These are phyloP conservation scores for Astreopora myriophthalma DNA, from an alignment of 64 coral and sea anemone genomes.

Conservation along the genomic window DNA sequence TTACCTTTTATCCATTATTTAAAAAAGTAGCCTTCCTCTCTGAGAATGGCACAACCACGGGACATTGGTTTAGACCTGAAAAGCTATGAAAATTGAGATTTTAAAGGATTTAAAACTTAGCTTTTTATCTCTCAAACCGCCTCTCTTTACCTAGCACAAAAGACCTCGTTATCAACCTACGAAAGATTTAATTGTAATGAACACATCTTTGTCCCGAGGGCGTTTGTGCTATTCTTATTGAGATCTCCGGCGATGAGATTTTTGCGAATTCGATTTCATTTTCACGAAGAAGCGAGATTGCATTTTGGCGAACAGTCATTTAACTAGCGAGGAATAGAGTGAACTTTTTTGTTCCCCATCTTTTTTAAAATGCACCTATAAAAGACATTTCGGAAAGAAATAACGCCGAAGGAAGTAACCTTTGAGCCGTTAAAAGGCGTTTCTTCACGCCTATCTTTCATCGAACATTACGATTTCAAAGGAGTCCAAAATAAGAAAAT, in stretches of 20 bases:
- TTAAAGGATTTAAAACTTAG: not conserved
- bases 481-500: slow-evolving; percentile 12
- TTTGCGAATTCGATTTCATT: not conserved
- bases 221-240: slow-evolving; percentile 19
- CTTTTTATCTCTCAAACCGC: not conserved
- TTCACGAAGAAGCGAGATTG: not conserved
- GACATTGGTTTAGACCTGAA: not conserved
- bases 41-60: not conserved
- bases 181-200: slow-evolving; percentile 52
- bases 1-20: slow-evolving; percentile 8
- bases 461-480: slow-evolving; percentile 12
- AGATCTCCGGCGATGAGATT: not conserved
- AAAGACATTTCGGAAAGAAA: not conserved
- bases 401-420: not conserved
- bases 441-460: slow-evolving; percentile 18
- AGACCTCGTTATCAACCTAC: slow-evolving; percentile 22
- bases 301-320: not conserved
- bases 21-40: not conserved
- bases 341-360: not conserved
- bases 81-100: not conserved
- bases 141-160: not conserved
- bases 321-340: not conserved
- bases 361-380: not conserved
- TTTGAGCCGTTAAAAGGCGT: not conserved
- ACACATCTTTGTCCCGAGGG: slow-evolving; percentile 2